Base-by-base conservation (phyloP, 2,113 vertebrate species). In the Oenanthe melanoleuca region DNA sequence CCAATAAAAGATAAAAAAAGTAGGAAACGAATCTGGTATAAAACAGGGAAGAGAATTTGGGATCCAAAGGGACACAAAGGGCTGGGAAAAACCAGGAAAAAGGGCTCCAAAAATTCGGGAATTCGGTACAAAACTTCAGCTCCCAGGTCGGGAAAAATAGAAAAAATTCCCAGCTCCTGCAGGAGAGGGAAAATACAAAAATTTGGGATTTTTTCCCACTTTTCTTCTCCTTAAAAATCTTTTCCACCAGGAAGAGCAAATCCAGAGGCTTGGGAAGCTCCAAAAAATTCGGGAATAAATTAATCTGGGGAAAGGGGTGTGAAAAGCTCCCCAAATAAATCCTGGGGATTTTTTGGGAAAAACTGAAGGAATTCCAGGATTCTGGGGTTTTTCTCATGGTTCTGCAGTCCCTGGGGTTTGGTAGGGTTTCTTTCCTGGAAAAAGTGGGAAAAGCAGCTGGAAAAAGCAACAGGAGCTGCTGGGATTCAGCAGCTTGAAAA, bases 61-160 rank as follows among this genome's bases (percentile, higher is more conserved):
- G 42, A 85, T 40, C 15, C 34, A 65, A 65, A 57, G 60, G 70
- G 81, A 74, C 29, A 56, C 22, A 24, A 74, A 65, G 59, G 70
- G 60, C 4, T 0, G 2, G 60, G 69, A 12, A 64, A 65, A 64
- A 64, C 0, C 0, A 0, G 69, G n/a, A 14, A 40, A 74, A 49
- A 40, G 23, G 50, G 60, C 29, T 85, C 50, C 23, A 85, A 85
- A 74, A 85, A 65, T 65, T 65, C 0, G 1, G 81, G 70, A 74
- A 74, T 85, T 85, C 1, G 0, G 29, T 85, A 85, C 6, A 85
- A 85, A 85, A 85, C 60, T 49, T 55, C 19, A 2, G 20, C 70
- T 85, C 70, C 82, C 70, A 40, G 44, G 29, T 65, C 0, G 82
- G 82, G 82, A 74, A 74, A 85, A 74, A 74, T 65, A 85, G 34